phyloP scores from a whole-genome alignment of 2,113 vertebrate species.

The Poeciliopsis turrubarensis region DNA sequence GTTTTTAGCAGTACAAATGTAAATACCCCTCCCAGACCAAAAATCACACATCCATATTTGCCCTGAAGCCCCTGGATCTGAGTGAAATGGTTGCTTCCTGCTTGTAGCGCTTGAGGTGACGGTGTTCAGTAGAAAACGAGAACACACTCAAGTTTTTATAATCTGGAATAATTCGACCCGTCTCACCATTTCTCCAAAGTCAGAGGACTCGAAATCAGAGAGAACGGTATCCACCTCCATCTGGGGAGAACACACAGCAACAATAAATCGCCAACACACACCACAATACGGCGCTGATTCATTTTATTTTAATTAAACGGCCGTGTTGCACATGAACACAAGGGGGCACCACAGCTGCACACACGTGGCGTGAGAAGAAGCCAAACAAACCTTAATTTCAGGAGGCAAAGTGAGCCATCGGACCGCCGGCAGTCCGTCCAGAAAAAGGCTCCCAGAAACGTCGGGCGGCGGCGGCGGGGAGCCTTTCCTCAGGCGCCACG shows the following conservation, averaged over 20 bases:
- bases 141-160: no score
- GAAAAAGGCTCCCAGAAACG: constrained; percentile 78
- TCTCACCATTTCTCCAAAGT: constrained; percentile 95
- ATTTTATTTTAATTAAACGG: background rate
- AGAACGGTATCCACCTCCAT: constrained; percentile 90
- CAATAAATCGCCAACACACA: background rate
- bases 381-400: constrained; percentile 85
- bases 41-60: no score
- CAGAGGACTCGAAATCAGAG: constrained; percentile 93
- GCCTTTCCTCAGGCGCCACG: constrained; percentile 66
- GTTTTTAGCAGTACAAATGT: no score
- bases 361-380: background rate
- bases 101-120: no score
- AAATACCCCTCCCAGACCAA: no score
- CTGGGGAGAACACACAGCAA: constrained; percentile 70
- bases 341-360: constrained; percentile 28
- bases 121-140: no score
- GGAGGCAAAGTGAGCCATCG: constrained; percentile 88
- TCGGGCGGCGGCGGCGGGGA: constrained; percentile 55
- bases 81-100: no score
- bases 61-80: no score
- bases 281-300: background rate
- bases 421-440: constrained; percentile 87
- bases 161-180: background rate
- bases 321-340: constrained; percentile 17